Percentiles rank a stretch among this genome's conserved stretches.
These are phyloP conservation scores for Eupithecia subumbrata DNA, from an alignment of 2,888 invertebrate species.

Conservation along the genomic window DNA sequence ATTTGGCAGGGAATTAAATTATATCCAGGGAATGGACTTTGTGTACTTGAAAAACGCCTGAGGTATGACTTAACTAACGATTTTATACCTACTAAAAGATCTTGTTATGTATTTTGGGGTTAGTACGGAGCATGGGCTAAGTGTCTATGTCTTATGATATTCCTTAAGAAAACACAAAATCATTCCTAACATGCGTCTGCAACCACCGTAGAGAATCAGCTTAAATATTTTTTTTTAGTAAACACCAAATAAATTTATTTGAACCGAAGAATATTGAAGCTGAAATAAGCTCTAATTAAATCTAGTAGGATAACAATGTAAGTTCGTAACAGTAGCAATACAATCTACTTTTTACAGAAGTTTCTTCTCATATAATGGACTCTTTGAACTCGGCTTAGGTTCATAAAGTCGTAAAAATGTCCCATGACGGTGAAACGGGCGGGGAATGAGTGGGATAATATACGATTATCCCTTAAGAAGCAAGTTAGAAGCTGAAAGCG, in stretches of 20 bases:
- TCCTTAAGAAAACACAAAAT: neutral
- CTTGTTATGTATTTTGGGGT: too few relatives aligned
- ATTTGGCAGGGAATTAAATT: too few relatives aligned
- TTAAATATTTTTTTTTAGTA: neutral
- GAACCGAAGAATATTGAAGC: neutral
- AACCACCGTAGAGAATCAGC: neutral
- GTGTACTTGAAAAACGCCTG: too few relatives aligned
- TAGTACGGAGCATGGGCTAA: too few relatives aligned
- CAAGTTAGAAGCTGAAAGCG: conserved; percentile 49
- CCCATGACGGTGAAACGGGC: conserved; percentile 53
- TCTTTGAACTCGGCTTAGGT: conserved; percentile 40
- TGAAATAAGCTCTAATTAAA: neutral
- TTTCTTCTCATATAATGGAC: conserved; percentile 26
- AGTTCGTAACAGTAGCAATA: conserved; percentile 7
- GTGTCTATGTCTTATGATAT: neutral
- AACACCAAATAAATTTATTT: neutral
- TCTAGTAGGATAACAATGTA: neutral
- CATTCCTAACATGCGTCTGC: neutral
- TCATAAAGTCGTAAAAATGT: conserved; percentile 61
- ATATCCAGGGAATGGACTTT: too few relatives aligned
- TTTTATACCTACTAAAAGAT: too few relatives aligned
- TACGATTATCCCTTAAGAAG: conserved; percentile 61
- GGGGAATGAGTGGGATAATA: conserved; percentile 64
- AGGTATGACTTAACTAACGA: too few relatives aligned
- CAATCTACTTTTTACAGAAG: conserved; percentile 22